Evolutionary conservation across 1,140 invertebrate genomes (phyloP), one percentile per base, ranked within the genome.

Genomic region (Brachionus manjavacas): DNA sequence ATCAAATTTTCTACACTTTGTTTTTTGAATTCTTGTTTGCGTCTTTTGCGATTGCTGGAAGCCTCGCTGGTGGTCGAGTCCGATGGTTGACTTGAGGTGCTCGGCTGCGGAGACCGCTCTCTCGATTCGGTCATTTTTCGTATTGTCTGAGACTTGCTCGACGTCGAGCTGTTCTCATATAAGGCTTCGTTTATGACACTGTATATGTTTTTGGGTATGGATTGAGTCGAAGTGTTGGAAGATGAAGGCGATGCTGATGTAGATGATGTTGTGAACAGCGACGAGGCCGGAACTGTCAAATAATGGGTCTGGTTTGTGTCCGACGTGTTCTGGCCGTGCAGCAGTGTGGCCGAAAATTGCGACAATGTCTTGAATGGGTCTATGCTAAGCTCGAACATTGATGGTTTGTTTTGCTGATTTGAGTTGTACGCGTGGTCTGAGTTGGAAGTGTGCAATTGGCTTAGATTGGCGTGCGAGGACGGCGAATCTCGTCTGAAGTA

Each of bases 1-100:
- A 25, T 23, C 4, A 14, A 49, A 14, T 12, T 46, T 23, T 49
- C 43, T 3, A 76, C 4, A 49, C 12, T 49, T 76, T 76, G 72
- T 49, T 76, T 76, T 76, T 76, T 76, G 25, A 76, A 76, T 49
- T 76, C 72, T 76, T 76, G 72, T 49, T 76, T 76, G n/a, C 72
- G 72, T 7, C 72, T 4, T 31, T 76, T 76, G 23, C 72, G 72
- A 14, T 20, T 76, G 20, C 9, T 49, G 41, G 39, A 46, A 2
- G 20, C 20, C 11, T 76, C 20, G 72, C 7, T 23, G 20, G 20
- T 76, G 0, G 20, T 49, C 23, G 72, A 46, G 9, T 49, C 43
- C 8, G 72, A 76, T 3, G 43, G 72, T 31, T 46, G 72, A 31
- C 43, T 76, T 1, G 72, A 49, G 16, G 72, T 76, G 20, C 20